These are phyloP conservation scores for Brachyistius frenatus DNA, from an alignment of 2,113 vertebrate genomes.

Conservation along the genomic window DNA sequence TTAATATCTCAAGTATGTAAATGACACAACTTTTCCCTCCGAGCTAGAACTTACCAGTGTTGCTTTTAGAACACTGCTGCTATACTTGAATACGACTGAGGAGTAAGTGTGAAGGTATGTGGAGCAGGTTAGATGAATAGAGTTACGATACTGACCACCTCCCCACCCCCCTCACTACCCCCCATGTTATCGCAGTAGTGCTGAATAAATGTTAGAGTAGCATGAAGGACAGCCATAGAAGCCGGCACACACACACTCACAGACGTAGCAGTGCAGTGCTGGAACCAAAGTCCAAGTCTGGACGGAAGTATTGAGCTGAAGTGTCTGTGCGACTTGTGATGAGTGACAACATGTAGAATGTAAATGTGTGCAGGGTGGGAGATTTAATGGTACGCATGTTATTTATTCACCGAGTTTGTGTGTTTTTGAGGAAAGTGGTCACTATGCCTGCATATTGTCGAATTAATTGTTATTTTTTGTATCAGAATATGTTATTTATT, in stretches of 20 bases:
- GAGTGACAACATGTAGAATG: constrained; percentile 26
- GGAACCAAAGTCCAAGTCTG: constrained; percentile 21
- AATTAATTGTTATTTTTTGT: neutral
- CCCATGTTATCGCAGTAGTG: constrained; percentile 28
- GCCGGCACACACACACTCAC: constrained; percentile 25
- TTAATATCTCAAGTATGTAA: constrained; percentile 23
- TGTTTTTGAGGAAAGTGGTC: constrained; percentile 13
- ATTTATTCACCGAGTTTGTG: constrained; percentile 11
- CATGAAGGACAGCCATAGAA: constrained; percentile 59
- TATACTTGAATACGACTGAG: constrained; percentile 60
- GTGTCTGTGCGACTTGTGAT: constrained; percentile 24
- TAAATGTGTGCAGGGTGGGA: constrained; percentile 24
- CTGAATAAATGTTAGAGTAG: constrained; percentile 49
- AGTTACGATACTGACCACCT: neutral
- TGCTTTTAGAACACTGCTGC: constrained; percentile 40
- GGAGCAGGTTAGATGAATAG: constrained; percentile 24
- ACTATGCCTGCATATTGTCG: constrained; percentile 11
- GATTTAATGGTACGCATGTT: constrained; percentile 44
- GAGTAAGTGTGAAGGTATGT: constrained; percentile 9
- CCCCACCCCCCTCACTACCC: neutral
- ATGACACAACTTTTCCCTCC: constrained; percentile 7
- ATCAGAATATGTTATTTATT: constrained; percentile 11
- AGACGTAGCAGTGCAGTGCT: constrained; percentile 19
- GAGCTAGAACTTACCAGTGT: constrained; percentile 17
- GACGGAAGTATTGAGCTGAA: constrained; percentile 1